Evolutionary conservation across 1,140 invertebrate species (phyloP), one percentile per base, ranked within the genome.

Genomic region (Drosophila nigromelanica): DNA sequence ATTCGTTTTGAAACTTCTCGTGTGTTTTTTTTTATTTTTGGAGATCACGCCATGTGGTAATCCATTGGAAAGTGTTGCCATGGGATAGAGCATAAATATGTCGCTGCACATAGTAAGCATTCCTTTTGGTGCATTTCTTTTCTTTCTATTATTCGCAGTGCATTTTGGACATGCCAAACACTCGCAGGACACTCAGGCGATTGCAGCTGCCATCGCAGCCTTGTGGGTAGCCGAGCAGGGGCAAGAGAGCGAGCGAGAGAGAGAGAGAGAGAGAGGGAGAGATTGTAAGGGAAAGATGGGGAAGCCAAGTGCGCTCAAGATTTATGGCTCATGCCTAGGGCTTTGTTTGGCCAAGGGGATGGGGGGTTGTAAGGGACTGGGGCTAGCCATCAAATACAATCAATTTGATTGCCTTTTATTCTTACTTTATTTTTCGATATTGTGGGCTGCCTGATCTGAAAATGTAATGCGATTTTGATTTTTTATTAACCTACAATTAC

Each of bases 341-440:
- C 42, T 62, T 58, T 50, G 62, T 61, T 63, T 60, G 50, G 30
- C 15, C 50, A 27, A 27, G 18, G 54, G 30, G 39, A 35, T 15
- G 21, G 45, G 45, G 10, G 47, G 37, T 0, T 4, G 21, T 27
- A 27, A 8, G 8, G 33, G 33, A 8, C 33, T 10, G 33, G 33
- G 7, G 15, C 43, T 7, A 14, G 82, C 82, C 75, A 87, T 87
- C 82, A 87, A 82, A 86, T 86, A 86, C 75, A 86, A 86, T 86
- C 81, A 86, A 86, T 82, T 87, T 85, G 81, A 85, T 85, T 85
- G 81, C 78, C 78, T 87, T 64, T 71, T 64, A 45, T 39, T 35
- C 27, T 27, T 5, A 27, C 0, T 35, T 35, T 67, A 45, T 61
- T 45, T 70, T 15, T 21, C 21, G 55, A 35, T 47, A 18, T 33